Evolutionary conservation across 2,888 invertebrate genomes (phyloP), one percentile per base, ranked within the genome.

Genomic region (Leptura quadrifasciata): DNA sequence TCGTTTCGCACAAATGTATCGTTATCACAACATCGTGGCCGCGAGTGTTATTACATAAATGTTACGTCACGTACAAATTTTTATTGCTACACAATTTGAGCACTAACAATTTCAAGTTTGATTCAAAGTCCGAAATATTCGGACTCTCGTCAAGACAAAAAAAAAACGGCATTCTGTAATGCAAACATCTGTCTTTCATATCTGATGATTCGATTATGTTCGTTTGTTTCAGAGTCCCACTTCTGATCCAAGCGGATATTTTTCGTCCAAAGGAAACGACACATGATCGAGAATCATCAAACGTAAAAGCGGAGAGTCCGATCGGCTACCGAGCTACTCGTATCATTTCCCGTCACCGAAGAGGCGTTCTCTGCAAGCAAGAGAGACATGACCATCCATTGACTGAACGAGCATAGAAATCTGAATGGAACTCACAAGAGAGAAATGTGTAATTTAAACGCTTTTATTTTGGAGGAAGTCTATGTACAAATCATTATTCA

Each of bases 401-500:
- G 55, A 24, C 61, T 60, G 47, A 71, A 71, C 71, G 47, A 61
- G 61, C 52, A 18, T 60, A 47, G 1, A 47, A 15, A 61, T 35
- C 47, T 27, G 61, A 61, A 27, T 31, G n/a, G 60, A 71, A 71
- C 71, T 71, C 61, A 69, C 58, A 76, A 77, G 47, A 47, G 64
- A 70, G 64, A 64, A 67, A 70, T 72, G 68, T 72, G 72, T 74
- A 71, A 69, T 79, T 77, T 72, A 76, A 79, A 75, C 73, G 77
- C 73, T 73, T 79, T 77, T 77, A 79, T 79, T 79, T 64, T 76
- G 67, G 77, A 74, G 76, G 77, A 76, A 76, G 69, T 80, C 73
- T 84, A 85, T 85, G 75, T 84, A 84, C 85, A 84, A 75, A 76
- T 75, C 72, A 80, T 76, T 68, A 80, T 82, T 76, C 71, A 80